Percentiles rank a stretch among this genome's conserved stretches.
phyloP scores from a whole-genome alignment of 1,140 invertebrate genomes.

The Spodoptera litura region DNA sequence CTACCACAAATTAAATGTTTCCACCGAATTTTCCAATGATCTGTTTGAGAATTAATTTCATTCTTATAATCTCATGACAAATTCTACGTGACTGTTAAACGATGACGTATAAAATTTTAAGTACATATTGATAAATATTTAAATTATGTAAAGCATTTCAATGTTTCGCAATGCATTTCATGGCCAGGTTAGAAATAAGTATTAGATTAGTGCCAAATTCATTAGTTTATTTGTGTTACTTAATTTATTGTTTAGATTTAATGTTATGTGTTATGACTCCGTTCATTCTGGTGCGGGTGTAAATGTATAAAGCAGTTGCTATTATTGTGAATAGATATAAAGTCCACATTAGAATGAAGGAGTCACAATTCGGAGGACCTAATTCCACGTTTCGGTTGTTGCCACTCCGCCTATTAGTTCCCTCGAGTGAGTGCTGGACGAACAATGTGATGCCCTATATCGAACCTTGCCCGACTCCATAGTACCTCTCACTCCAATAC shows the following conservation, averaged over 20 bases:
- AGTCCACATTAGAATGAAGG: slow-evolving; percentile 20
- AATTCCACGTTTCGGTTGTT: slow-evolving; percentile 55
- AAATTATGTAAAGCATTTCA: slow-evolving; percentile 43
- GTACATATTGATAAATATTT: background rate
- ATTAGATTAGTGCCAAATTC: slow-evolving; percentile 81
- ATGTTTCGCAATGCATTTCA: slow-evolving; percentile 65
- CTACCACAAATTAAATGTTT: background rate
- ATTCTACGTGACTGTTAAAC: slow-evolving; percentile 17
- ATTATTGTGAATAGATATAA: background rate
- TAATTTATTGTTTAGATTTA: slow-evolving; percentile 75
- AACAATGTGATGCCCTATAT: background rate
- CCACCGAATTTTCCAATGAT: background rate
- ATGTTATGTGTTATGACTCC: slow-evolving; percentile 34
- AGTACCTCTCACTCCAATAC: slow-evolving; percentile 5
- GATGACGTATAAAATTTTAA: slow-evolving; percentile 1
- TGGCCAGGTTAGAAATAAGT: slow-evolving; percentile 58
- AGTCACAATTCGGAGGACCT: slow-evolving; percentile 46
- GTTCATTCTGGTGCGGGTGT: slow-evolving; percentile 22
- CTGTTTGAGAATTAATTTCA: background rate
- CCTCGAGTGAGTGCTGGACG: slow-evolving; percentile 27
- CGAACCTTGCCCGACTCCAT: slow-evolving; percentile 33
- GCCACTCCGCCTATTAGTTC: slow-evolving; percentile 67
- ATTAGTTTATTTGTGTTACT: slow-evolving; percentile 73
- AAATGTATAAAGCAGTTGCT: background rate
- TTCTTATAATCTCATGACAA: slow-evolving; percentile 14